Percentiles rank a stretch among this genome's conserved stretches.
These are phyloP conservation scores for Grantiella picta DNA, from an alignment of 2,113 vertebrate species.

Conservation along the genomic window DNA sequence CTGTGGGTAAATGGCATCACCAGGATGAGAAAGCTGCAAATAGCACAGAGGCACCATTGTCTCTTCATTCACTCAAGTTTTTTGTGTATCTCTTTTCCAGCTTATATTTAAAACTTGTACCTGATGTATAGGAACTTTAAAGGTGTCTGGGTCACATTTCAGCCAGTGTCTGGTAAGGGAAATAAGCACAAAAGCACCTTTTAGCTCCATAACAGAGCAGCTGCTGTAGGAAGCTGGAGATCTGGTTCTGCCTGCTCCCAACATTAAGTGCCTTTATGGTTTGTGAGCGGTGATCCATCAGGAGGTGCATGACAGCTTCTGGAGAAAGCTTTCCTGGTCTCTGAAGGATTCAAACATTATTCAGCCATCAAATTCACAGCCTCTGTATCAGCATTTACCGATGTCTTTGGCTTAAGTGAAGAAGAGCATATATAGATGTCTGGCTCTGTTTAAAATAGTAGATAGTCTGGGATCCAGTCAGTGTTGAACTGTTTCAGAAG, in stretches of 20 bases:
- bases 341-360: conserved; percentile 49
- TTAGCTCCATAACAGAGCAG: background rate
- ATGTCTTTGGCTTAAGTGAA: conserved; percentile 14
- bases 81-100: background rate
- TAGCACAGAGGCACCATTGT: background rate
- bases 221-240: background rate
- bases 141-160: background rate
- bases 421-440: background rate
- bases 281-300: conserved; percentile 47
- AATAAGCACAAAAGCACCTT: background rate
- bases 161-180: background rate
- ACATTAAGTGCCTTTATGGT: conserved; percentile 20
- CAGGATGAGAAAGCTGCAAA: background rate
- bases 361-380: conserved; percentile 41
- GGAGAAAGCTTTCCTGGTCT: conserved; percentile 30
- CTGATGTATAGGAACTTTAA: background rate
- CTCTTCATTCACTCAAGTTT: background rate
- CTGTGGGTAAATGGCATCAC: background rate
- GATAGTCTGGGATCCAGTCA: background rate
- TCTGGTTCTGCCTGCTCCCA: background rate
- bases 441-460: conserved; percentile 31
- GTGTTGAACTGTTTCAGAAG: background rate
- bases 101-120: background rate
- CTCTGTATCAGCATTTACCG: conserved; percentile 40
- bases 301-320: conserved; percentile 24